Evolutionary conservation across 1,140 invertebrate genomes (phyloP).

Genomic region (Penaeus indicus): DNA sequence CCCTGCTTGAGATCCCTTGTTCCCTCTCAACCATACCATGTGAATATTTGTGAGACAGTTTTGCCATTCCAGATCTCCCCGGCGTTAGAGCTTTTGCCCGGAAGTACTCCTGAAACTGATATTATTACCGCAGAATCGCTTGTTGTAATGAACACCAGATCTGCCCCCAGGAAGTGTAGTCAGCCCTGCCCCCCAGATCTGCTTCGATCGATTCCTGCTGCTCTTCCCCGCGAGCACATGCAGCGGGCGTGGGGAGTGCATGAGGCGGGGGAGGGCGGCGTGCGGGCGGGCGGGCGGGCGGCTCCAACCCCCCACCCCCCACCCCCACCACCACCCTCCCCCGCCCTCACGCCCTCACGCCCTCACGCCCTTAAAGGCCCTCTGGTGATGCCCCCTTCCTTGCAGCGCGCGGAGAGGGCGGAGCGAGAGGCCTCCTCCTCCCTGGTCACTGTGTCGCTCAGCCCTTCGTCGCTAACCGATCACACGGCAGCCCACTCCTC

Average conservation of each 20-base stretch:
- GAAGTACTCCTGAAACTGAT: no score
- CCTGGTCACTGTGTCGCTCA: constrained; percentile 52
- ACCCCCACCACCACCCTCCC: neutral
- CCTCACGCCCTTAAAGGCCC: neutral
- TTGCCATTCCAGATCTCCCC: no score
- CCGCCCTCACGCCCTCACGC: neutral
- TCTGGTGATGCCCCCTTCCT: constrained; percentile 10
- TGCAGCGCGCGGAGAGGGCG: constrained; percentile 46
- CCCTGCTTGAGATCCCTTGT: no score
- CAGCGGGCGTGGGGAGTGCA: neutral
- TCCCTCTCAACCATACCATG: no score
- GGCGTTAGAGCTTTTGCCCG: no score
- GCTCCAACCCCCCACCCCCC: neutral
- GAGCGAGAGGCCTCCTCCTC: constrained; percentile 51
- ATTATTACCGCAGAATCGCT: no score
- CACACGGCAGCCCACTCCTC: constrained; percentile 51
- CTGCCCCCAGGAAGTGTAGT: no score
- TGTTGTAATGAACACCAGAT: no score
- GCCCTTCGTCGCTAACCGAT: constrained; percentile 55
- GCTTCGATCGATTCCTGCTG: neutral
- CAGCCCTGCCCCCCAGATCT: no score
- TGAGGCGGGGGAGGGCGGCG: neutral
- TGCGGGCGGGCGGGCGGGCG: no score
- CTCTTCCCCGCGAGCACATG: neutral
- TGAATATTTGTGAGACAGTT: no score